Conservation (phyloP, 2,888 invertebrate genomes). For the Baronia brevicornis region DNA sequence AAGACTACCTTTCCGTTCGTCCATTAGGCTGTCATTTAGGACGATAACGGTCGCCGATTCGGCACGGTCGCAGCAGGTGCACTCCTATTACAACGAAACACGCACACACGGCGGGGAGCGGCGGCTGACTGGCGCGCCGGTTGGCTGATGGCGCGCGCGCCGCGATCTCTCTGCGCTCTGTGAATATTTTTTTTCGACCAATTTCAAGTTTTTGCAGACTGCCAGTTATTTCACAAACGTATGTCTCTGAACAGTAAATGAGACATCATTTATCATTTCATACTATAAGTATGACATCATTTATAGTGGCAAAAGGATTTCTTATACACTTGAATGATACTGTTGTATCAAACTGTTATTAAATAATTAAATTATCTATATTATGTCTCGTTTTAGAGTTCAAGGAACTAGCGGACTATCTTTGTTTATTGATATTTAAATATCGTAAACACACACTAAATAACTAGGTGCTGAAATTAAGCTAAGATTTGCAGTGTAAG, state of each 20-base stretch:
- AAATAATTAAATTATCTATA: no score
- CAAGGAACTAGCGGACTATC: no score
- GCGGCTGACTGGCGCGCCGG: slow-evolving; percentile 47
- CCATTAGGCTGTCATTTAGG: slow-evolving; percentile 70
- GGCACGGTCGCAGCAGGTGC: slow-evolving; percentile 31
- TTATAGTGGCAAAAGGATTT: no score
- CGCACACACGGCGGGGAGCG: slow-evolving; percentile 58
- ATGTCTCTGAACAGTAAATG: slow-evolving; percentile 11
- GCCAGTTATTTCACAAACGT: slow-evolving; percentile 11
- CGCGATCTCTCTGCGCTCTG: slow-evolving; percentile 50
- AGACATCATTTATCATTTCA: slow-evolving; percentile 12
- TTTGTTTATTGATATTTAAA: no score
- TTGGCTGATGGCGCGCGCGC: slow-evolving; percentile 41
- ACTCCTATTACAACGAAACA: slow-evolving; percentile 26
- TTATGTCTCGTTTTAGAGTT: no score
- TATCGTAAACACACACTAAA: no score
- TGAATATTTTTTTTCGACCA: slow-evolving; percentile 24
- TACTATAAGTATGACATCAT: slow-evolving; percentile 1
- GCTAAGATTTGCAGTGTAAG: no score
- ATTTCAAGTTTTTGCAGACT: slow-evolving; percentile 23
- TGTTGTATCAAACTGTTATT: no score
- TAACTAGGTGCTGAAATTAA: no score
- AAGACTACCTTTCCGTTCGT: slow-evolving; percentile 68
- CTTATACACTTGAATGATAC: no score
- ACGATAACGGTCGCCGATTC: slow-evolving; percentile 63